Percentiles rank a stretch among this genome's conserved stretches.
Conservation (phyloP, 1,140 invertebrate genomes). For the Mamestra configurata region DNA sequence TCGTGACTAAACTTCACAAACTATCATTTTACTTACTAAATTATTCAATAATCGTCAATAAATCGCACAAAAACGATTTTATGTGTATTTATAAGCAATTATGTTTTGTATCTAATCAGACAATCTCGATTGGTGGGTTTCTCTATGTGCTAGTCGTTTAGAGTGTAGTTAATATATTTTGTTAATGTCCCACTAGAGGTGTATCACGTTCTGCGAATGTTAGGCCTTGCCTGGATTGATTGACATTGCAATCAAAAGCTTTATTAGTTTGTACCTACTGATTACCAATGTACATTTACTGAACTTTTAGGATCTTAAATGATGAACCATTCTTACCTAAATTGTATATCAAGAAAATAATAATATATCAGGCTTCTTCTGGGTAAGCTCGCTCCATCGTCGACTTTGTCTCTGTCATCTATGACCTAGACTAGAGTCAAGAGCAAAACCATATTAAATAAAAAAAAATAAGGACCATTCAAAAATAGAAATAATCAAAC, state of each 20-base stretch:
- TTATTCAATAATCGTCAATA: conserved; percentile 10
- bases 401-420: no score
- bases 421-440: no score
- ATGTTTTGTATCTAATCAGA: conserved; percentile 15
- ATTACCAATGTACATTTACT: no score
- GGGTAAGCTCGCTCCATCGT: no score
- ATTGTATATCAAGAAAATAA: no score
- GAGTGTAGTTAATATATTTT: not conserved
- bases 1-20: not conserved
- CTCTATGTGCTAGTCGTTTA: not conserved
- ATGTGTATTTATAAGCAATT: conserved; percentile 36
- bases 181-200: conserved; percentile 19
- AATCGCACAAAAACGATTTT: conserved; percentile 9
- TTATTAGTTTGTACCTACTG: no score
- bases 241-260: not conserved
- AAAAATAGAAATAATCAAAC: no score
- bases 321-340: no score
- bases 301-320: no score
- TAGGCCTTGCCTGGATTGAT: not conserved
- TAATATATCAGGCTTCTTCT: no score
- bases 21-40: conserved; percentile 3
- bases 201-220: conserved; percentile 13
- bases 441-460: no score
- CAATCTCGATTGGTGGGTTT: conserved; percentile 13
- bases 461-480: no score